phyloP scores from a whole-genome alignment of 2,113 vertebrate genomes.

The Alces alces region DNA sequence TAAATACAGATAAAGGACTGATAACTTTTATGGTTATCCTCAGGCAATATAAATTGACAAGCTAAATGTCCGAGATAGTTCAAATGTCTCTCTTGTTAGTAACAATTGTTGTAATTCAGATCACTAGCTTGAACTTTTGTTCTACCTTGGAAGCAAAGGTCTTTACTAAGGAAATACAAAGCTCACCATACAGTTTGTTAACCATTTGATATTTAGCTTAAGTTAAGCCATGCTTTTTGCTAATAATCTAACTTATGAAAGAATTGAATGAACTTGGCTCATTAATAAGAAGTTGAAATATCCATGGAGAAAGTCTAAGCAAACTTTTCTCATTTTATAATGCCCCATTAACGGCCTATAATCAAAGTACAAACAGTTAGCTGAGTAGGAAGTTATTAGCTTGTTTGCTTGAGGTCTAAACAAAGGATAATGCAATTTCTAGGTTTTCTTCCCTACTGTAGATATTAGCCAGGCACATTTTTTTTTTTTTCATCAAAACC shows the following conservation, averaged over 20 bases:
- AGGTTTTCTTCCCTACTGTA: not conserved
- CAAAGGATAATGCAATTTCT: constrained; percentile 58
- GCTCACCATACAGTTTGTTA: not conserved
- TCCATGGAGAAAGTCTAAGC: not conserved
- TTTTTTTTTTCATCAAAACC: constrained; percentile 41
- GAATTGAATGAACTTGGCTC: not conserved
- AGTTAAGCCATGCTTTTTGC: not conserved
- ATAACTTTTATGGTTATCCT: not conserved
- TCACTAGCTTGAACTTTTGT: not conserved
- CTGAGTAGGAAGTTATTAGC: constrained; percentile 55
- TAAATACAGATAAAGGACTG: not conserved
- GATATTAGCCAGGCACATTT: not conserved
- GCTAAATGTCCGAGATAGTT: not conserved
- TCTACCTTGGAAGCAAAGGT: not conserved
- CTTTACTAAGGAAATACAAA: not conserved
- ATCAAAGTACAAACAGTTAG: constrained; percentile 41
- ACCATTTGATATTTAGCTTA: not conserved
- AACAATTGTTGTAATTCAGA: not conserved
- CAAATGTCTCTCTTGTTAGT: not conserved
- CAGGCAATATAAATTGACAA: not conserved
- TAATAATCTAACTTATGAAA: not conserved
- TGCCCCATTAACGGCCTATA: constrained; percentile 24
- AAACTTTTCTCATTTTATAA: constrained; percentile 30
- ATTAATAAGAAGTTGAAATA: constrained; percentile 22
- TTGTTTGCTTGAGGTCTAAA: constrained; percentile 46